Evolutionary conservation across 2,888 invertebrate genomes (phyloP).

Genomic region (Agonopterix subpropinquella): DNA sequence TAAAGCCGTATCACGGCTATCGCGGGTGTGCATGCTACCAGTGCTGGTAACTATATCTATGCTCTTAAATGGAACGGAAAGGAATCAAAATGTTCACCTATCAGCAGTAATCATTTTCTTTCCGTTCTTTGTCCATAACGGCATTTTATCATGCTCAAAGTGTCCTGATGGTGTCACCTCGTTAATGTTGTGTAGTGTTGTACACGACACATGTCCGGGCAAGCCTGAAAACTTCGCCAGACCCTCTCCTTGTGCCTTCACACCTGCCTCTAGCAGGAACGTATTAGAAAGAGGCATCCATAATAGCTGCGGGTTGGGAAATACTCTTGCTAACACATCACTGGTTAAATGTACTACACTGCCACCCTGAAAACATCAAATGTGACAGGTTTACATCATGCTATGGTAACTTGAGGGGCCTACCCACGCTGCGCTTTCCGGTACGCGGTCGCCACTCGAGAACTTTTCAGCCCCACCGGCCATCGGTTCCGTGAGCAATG

Average conservation of each 20-base stretch:
- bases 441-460: too few species aligned
- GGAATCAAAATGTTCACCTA: slow-evolving; percentile 43
- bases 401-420: too few species aligned
- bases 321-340: slow-evolving; percentile 82
- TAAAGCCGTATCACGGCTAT: too few species aligned
- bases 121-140: slow-evolving; percentile 88
- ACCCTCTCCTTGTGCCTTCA: slow-evolving; percentile 78
- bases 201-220: slow-evolving; percentile 61
- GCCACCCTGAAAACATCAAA: slow-evolving; percentile 78
- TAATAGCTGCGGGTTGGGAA: slow-evolving; percentile 76
- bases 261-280: slow-evolving; percentile 78
- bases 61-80: too few species aligned
- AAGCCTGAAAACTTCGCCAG: slow-evolving; percentile 83
- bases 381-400: neutral
- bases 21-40: too few species aligned
- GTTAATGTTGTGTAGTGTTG: slow-evolving; percentile 82
- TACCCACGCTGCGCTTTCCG: too few species aligned
- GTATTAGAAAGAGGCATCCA: slow-evolving; percentile 84
- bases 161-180: slow-evolving; percentile 80
- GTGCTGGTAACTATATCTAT: neutral
- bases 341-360: slow-evolving; percentile 88
- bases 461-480: too few species aligned
- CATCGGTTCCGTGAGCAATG: too few species aligned
- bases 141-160: slow-evolving; percentile 81
- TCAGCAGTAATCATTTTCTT: slow-evolving; percentile 79